Percentiles rank a stretch among this genome's conserved stretches.
Conservation (phyloP, 2,888 invertebrate species). For the Chrysolina oricalcia region DNA sequence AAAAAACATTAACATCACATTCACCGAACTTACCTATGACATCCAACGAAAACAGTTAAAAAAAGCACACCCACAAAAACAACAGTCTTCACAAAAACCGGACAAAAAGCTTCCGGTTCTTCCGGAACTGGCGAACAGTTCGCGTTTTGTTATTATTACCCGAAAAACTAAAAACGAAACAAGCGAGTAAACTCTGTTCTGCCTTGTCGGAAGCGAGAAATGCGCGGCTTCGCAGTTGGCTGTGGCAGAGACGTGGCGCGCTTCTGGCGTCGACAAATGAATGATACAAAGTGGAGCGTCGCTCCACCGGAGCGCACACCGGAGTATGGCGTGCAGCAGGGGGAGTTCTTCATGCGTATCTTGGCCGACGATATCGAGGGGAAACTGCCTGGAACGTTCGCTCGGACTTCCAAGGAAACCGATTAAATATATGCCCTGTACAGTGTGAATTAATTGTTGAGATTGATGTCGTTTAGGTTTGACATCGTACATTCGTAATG, state of each 20-base stretch:
- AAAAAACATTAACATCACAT: background rate
- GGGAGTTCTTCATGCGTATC: conserved; percentile 59
- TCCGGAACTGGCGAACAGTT: background rate
- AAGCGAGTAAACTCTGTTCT: background rate
- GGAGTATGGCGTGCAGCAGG: conserved; percentile 43
- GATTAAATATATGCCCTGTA: background rate
- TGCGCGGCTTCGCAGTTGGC: background rate
- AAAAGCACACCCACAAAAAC: background rate
- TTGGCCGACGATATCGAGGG: conserved; percentile 29
- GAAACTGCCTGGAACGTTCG: conserved; percentile 27
- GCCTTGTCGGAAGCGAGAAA: background rate
- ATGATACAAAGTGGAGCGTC: conserved; percentile 40
- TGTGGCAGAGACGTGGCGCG: conserved; percentile 5
- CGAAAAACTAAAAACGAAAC: conserved; percentile 1
- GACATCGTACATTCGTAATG: too few relatives aligned
- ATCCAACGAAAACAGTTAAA: background rate
- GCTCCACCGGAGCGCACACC: conserved; percentile 30
- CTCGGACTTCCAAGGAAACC: conserved; percentile 15
- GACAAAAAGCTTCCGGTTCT: background rate
- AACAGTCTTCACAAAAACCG: background rate
- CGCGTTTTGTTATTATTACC: background rate
- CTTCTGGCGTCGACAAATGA: conserved; percentile 33
- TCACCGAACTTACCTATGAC: background rate
- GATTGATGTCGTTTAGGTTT: too few relatives aligned
- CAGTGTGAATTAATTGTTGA: background rate